Conservation (phyloP, 2,888 invertebrate genomes). For the Scaptomyza parva region DNA sequence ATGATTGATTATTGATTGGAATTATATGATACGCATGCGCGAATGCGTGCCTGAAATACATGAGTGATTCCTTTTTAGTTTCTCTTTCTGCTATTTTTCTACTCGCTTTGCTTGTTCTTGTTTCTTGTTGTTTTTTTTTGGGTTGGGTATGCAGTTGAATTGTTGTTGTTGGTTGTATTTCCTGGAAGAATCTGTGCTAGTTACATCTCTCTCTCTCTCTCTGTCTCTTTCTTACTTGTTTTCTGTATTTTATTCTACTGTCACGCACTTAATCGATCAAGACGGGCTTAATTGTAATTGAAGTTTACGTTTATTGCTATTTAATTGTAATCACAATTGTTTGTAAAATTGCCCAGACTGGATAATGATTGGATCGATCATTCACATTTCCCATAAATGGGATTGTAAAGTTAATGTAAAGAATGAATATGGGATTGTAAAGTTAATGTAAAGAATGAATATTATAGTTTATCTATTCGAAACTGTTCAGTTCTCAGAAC, state of each 20-base stretch:
- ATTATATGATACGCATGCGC: slow-evolving; percentile 78
- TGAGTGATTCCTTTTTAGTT: slow-evolving; percentile 17
- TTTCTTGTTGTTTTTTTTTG: slow-evolving; percentile 12
- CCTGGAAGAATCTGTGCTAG: slow-evolving; percentile 31
- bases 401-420: slow-evolving; percentile 21
- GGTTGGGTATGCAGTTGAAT: slow-evolving; percentile 1
- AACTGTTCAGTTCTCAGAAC: not conserved
- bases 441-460: too few relatives aligned
- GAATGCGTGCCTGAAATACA: slow-evolving; percentile 72
- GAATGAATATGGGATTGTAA: slow-evolving; percentile 23
- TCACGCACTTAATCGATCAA: slow-evolving; percentile 61
- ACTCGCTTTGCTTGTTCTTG: slow-evolving; percentile 1
- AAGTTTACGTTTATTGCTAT: slow-evolving; percentile 67
- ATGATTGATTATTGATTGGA: slow-evolving; percentile 79
- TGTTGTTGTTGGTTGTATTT: slow-evolving; percentile 21
- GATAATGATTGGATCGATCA: slow-evolving; percentile 12
- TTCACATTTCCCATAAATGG: slow-evolving; percentile 12
- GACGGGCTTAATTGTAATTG: slow-evolving; percentile 60
- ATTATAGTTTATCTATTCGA: too few relatives aligned
- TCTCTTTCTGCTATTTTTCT: slow-evolving; percentile 3
- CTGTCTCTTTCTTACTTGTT: too few relatives aligned
- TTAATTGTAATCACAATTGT: slow-evolving; percentile 59
- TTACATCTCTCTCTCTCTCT: slow-evolving; percentile 10
- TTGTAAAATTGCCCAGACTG: slow-evolving; percentile 27
- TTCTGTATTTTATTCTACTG: slow-evolving; percentile 22